Evolutionary conservation across 1,140 invertebrate species (phyloP).

Genomic region (Odontomachus brunneus): DNA sequence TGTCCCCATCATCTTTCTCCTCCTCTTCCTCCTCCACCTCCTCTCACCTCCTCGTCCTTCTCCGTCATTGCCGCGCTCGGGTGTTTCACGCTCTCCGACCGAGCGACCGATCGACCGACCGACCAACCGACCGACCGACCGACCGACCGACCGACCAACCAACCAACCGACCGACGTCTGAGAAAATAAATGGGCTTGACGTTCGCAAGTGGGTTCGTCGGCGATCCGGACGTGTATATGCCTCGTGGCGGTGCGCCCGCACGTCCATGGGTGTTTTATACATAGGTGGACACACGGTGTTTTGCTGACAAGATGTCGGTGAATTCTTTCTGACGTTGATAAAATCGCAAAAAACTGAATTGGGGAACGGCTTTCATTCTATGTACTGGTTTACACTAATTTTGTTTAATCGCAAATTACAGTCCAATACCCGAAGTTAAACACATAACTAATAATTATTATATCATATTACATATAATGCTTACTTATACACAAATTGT

Average conservation of each 20-base stretch:
- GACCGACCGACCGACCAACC: conserved; percentile 9
- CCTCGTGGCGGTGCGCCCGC: conserved; percentile 31
- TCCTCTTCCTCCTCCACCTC: conserved; percentile 5
- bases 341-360: no score
- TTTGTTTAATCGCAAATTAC: no score
- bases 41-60: neutral
- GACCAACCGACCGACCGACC: conserved; percentile 57
- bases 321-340: no score
- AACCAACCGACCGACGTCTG: conserved; percentile 66
- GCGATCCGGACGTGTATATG: conserved; percentile 57
- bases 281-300: conserved; percentile 20
- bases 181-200: conserved; percentile 68
- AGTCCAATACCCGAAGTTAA: no score
- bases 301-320: no score
- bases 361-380: no score
- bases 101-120: conserved; percentile 10
- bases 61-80: conserved; percentile 44
- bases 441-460: no score
- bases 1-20: conserved; percentile 62
- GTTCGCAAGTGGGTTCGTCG: conserved; percentile 61
- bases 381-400: no score
- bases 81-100: no score
- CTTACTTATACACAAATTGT: no score
- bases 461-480: no score
- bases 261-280: conserved; percentile 50